Evolutionary conservation across 2,113 vertebrate species (phyloP).

Genomic region (Spea multiplicata): DNA sequence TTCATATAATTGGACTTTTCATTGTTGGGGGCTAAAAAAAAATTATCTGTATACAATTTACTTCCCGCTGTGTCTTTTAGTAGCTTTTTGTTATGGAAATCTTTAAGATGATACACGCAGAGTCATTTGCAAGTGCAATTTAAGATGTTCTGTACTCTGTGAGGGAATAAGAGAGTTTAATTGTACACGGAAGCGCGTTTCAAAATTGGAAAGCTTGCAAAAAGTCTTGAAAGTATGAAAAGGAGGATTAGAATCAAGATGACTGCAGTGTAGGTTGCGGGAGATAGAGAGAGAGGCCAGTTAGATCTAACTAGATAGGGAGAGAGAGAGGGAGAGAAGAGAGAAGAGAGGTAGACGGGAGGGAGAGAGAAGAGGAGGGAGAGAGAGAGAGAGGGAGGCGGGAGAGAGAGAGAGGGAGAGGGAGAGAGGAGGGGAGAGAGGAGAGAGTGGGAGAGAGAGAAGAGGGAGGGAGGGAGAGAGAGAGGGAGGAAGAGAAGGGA

Average conservation of each 20-base stretch:
- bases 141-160: no score
- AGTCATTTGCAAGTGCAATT: no score
- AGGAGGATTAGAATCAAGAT: background rate
- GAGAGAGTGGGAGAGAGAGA: background rate
- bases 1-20: background rate
- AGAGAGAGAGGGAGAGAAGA: background rate
- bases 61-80: no score
- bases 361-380: background rate
- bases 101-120: no score
- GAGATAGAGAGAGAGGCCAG: background rate
- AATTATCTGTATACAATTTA: no score
- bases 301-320: no score
- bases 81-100: no score
- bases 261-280: no score
- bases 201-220: background rate
- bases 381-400: background rate
- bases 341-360: background rate
- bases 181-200: no score
- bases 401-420: background rate
- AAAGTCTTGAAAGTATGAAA: background rate
- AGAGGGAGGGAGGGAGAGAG: background rate
- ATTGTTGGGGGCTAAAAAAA: background rate
- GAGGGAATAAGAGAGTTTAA: no score
- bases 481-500: background rate
- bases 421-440: background rate